Evolutionary conservation across 2,888 invertebrate species (phyloP), one percentile per base, ranked within the genome.

Genomic region (Portevinia maculata): DNA sequence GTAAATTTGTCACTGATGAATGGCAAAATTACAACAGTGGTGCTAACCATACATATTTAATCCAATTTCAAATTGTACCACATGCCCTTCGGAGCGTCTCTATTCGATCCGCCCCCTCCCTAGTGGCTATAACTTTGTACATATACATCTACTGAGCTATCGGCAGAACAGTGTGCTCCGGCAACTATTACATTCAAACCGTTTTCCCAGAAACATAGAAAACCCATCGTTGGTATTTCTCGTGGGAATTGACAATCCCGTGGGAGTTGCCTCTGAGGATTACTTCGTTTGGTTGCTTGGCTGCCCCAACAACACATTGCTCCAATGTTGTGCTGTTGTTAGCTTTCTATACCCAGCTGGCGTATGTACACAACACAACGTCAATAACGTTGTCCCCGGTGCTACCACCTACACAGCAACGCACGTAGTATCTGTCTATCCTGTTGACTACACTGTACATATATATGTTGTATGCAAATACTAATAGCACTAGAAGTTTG

Each of bases 221-320:
- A 90, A 90, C 88, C 90, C 90, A 90, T 90, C 89, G 89, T 89
- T 88, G 88, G 88, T 88, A 90, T 90, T 89, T 89, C 90, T 90
- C 90, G 79, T 86, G 90, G 89, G 90, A 89, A 86, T 87, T 87
- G 86, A 87, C 88, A 89, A 89, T 90, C 90, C 90, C 90, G 86
- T 84, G 87, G 89, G 90, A 87, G 86, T 86, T 86, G 70, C 86
- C 87, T 79, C 85, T 69, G 84, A 87, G 87, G 85, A 87, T 87
- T 87, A 86, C 85, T 86, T 86, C 84, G 84, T 84, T 85, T 85
- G 69, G 83, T 81, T 81, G 76, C 79, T 71, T 84, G 73, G 78
- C 83, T 83, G 83, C 71, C 71, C 83, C 83, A 83, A 83, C 83
- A 83, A 83, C 83, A 83, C 83, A 83, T 83, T 78, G 83, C 83